Evolutionary conservation across 2,888 invertebrate species (phyloP).

Genomic region (Hypomecis punctinalis): DNA sequence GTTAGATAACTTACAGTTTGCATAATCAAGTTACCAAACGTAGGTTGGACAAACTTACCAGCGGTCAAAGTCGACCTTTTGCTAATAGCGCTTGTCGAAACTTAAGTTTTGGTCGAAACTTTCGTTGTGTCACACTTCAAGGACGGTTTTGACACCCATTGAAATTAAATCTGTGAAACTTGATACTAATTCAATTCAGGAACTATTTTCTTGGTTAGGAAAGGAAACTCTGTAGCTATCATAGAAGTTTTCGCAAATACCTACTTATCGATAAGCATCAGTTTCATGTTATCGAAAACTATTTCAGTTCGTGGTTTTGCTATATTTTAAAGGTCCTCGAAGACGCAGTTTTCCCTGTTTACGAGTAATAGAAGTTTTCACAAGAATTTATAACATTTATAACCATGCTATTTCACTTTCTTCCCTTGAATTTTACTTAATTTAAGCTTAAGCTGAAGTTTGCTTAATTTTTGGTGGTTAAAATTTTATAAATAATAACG

Average conservation of each 20-base stretch:
- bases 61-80: conserved; percentile 24
- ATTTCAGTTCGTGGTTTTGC: neutral
- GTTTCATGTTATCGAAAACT: neutral
- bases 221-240: neutral
- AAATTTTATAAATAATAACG: too few species aligned
- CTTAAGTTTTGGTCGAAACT: conserved; percentile 6
- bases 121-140: conserved; percentile 9
- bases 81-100: conserved; percentile 19
- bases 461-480: too few species aligned
- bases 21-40: conserved; percentile 11
- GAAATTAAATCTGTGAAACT: conserved; percentile 4
- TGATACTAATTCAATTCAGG: conserved; percentile 1
- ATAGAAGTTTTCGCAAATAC: neutral
- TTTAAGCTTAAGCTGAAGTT: too few species aligned
- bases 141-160: conserved; percentile 17
- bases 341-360: too few species aligned
- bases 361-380: too few species aligned
- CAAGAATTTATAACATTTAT: too few species aligned
- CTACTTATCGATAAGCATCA: neutral
- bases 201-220: neutral
- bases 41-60: conserved; percentile 7
- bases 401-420: too few species aligned
- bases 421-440: too few species aligned
- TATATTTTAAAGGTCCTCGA: too few species aligned
- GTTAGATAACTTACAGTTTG: conserved; percentile 31